Evolutionary conservation across 2,888 invertebrate species (phyloP).

Genomic region (Frankliniella fusca): DNA sequence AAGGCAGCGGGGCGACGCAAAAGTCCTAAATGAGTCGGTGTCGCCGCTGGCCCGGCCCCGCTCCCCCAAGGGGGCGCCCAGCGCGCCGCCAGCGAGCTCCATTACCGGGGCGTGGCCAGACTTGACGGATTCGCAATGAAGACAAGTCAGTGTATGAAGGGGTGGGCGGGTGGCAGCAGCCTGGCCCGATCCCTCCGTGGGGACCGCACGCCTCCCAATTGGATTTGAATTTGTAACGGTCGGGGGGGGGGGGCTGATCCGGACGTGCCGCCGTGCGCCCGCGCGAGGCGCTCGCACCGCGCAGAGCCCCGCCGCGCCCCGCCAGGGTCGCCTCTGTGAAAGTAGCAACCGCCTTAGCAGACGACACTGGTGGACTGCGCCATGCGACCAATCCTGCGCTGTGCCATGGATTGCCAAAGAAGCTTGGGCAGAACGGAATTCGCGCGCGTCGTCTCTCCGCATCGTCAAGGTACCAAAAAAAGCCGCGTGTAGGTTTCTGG

Average conservation of each 20-base stretch:
- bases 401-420: background rate
- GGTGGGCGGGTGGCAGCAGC: background rate
- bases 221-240: background rate
- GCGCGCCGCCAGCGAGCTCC: background rate
- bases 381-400: background rate
- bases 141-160: background rate
- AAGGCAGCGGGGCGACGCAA: background rate
- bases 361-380: background rate
- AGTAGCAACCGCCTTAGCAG: background rate
- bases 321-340: too few relatives aligned
- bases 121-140: constrained; percentile 22
- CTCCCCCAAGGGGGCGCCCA: background rate
- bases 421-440: too few relatives aligned
- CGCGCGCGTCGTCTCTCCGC: too few relatives aligned
- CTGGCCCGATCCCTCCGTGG: background rate
- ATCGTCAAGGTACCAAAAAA: too few relatives aligned
- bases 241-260: background rate
- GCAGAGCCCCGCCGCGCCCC: too few relatives aligned
- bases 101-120: constrained; percentile 14
- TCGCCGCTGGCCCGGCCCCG: too few relatives aligned
- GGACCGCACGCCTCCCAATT: background rate
- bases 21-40: background rate
- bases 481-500: too few relatives aligned
- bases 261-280: background rate
- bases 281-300: too few relatives aligned